Evolutionary conservation across 2,888 invertebrate genomes (phyloP).

Genomic region (Eupithecia abbreviata): DNA sequence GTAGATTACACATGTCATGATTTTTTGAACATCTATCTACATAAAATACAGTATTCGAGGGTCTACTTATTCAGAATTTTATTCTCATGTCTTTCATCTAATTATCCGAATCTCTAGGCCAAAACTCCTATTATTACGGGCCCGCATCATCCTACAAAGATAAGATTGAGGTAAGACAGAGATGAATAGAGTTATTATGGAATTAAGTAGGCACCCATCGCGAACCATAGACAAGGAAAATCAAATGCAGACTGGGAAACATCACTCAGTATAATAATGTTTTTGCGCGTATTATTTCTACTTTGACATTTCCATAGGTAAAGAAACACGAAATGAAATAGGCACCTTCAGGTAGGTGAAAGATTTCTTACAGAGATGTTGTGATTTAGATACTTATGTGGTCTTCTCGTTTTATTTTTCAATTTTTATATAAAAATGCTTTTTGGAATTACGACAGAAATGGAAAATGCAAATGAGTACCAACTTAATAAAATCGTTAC

Average conservation of each 20-base stretch:
- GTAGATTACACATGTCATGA: too few species aligned
- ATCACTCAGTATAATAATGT: background rate
- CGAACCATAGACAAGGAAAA: conserved; percentile 3
- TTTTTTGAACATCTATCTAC: background rate
- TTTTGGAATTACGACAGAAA: too few species aligned
- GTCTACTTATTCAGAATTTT: background rate
- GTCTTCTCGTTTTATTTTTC: too few species aligned
- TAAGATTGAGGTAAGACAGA: background rate
- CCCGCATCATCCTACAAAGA: background rate
- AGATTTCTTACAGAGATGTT: too few species aligned
- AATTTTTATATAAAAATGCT: too few species aligned
- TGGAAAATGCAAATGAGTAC: too few species aligned
- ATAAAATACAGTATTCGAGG: too few species aligned
- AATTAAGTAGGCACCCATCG: background rate
- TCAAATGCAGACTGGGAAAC: background rate
- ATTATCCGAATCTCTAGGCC: background rate
- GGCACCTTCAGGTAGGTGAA: too few species aligned
- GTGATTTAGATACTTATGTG: too few species aligned
- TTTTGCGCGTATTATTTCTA: background rate
- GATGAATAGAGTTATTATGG: background rate
- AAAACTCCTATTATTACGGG: background rate
- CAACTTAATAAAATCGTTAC: too few species aligned
- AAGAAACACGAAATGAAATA: background rate
- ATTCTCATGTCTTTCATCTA: background rate
- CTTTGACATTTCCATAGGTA: background rate